These are phyloP conservation scores for Drosophila yooni DNA, from an alignment of 2,888 invertebrate genomes.

Conservation along the genomic window DNA sequence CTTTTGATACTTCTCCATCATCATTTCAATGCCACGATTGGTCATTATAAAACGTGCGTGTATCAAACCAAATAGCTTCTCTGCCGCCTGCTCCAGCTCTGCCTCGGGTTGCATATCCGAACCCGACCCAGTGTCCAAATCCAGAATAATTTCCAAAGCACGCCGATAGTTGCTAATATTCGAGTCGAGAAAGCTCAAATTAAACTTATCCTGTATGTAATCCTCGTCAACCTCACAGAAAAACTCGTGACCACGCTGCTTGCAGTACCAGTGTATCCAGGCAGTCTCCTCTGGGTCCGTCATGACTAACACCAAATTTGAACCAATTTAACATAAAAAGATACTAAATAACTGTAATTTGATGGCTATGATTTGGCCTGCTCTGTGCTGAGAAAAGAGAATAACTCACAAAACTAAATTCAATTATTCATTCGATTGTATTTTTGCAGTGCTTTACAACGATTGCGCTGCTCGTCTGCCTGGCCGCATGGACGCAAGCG, in stretches of 20 bases:
- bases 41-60: constrained; percentile 99
- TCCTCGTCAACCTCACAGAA: constrained; percentile 99
- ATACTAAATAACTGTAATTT: constrained; percentile 3
- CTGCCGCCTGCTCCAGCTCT: constrained; percentile 99
- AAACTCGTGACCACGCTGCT: constrained; percentile 98
- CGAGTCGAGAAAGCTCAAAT: constrained; percentile 98
- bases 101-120: constrained; percentile 97
- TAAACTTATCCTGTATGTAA: constrained; percentile 99
- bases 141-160: constrained; percentile 99
- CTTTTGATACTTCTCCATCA: constrained; percentile 99
- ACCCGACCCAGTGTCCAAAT: constrained; percentile 90
- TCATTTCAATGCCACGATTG: constrained; percentile 98
- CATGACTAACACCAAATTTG: constrained; percentile 88
- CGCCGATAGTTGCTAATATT: constrained; percentile 99
- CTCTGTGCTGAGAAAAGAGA: background rate
- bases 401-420: too few relatives aligned
- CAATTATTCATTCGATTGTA: background rate
- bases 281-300: constrained; percentile 99
- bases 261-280: constrained; percentile 99
- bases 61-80: constrained; percentile 99
- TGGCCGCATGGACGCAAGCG: constrained; percentile 80
- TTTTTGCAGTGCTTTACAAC: constrained; percentile 81
- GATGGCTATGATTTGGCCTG: constrained; percentile 9
- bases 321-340: background rate
- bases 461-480: constrained; percentile 82